Conservation (phyloP, 2,113 vertebrate genomes). For the Nestor notabilis region DNA sequence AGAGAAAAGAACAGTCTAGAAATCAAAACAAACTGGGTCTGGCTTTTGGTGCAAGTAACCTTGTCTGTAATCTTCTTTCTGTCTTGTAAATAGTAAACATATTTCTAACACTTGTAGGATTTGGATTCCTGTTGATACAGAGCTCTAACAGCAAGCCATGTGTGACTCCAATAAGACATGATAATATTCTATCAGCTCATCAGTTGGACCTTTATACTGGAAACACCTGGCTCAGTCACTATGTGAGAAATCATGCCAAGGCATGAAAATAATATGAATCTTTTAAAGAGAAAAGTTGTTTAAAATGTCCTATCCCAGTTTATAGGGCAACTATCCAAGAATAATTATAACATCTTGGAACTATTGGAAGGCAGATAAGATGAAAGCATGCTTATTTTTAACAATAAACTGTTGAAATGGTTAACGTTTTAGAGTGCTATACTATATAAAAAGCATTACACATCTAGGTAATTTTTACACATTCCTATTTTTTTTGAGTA, state of each 20-base stretch:
- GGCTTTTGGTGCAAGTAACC: conserved; percentile 6
- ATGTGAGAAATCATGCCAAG: conserved; percentile 26
- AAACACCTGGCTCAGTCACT: conserved; percentile 52
- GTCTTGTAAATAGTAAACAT: background rate
- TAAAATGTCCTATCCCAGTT: background rate
- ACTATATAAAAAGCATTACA: background rate
- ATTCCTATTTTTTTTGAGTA: conserved; percentile 3
- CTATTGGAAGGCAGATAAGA: background rate
- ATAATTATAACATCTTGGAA: background rate
- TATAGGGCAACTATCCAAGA: conserved; percentile 29
- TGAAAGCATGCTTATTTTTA: conserved; percentile 25
- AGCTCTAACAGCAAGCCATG: conserved; percentile 25
- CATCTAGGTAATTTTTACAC: background rate
- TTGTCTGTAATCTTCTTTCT: background rate
- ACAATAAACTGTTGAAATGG: too few relatives aligned
- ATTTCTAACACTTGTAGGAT: conserved; percentile 26
- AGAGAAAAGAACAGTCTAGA: background rate
- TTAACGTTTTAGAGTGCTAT: too few relatives aligned
- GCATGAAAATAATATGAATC: conserved; percentile 45
- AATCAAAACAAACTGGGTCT: background rate
- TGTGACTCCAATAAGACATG: conserved; percentile 36
- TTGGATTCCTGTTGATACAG: background rate
- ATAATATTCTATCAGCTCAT: conserved; percentile 62
- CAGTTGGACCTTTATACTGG: conserved; percentile 14
- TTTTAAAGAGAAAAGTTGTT: conserved; percentile 22